Percentiles rank a stretch among this genome's conserved stretches.
phyloP scores from a whole-genome alignment of 2,888 invertebrate species.

The Andrena flavipes region DNA sequence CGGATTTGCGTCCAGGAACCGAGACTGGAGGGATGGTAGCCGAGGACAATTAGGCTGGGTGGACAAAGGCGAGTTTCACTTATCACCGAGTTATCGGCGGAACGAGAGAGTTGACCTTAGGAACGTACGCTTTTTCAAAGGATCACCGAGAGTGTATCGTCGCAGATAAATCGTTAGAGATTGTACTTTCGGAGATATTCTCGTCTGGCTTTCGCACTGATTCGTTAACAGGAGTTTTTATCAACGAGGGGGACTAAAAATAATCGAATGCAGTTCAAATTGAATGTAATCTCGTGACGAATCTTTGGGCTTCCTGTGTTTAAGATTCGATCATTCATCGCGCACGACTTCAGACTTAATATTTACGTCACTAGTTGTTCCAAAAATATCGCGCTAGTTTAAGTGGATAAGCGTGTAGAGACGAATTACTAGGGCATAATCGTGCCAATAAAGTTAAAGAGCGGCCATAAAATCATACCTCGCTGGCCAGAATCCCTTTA shows the following conservation, averaged over 20 bases:
- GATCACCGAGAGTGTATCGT: not conserved
- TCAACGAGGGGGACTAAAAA: not conserved
- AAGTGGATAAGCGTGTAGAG: slow-evolving; percentile 36
- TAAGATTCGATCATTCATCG: no score
- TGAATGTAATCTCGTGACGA: not conserved
- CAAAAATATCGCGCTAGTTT: slow-evolving; percentile 28
- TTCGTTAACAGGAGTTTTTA: slow-evolving; percentile 1
- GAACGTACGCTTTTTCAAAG: not conserved
- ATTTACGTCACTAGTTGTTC: slow-evolving; percentile 34
- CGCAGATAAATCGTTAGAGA: slow-evolving; percentile 24
- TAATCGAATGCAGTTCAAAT: not conserved
- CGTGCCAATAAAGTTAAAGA: slow-evolving; percentile 41
- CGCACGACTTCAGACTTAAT: slow-evolving; percentile 14
- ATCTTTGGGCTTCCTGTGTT: not conserved
- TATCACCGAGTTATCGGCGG: slow-evolving; percentile 42
- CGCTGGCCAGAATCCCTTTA: slow-evolving; percentile 37
- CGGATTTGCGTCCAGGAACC: not conserved
- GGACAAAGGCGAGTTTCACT: slow-evolving; percentile 23
- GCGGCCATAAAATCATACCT: slow-evolving; percentile 29
- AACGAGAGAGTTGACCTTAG: slow-evolving; percentile 30
- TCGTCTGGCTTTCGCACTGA: not conserved
- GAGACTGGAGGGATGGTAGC: not conserved
- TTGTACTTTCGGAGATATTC: not conserved
- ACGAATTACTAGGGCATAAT: slow-evolving; percentile 22
- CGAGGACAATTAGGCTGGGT: slow-evolving; percentile 6